A percentile compares a stretch with the other conserved stretches of the same genome.
These are phyloP conservation scores for Nanorana parkeri DNA, from an alignment of 2,113 vertebrate genomes.

Conservation along the genomic window DNA sequence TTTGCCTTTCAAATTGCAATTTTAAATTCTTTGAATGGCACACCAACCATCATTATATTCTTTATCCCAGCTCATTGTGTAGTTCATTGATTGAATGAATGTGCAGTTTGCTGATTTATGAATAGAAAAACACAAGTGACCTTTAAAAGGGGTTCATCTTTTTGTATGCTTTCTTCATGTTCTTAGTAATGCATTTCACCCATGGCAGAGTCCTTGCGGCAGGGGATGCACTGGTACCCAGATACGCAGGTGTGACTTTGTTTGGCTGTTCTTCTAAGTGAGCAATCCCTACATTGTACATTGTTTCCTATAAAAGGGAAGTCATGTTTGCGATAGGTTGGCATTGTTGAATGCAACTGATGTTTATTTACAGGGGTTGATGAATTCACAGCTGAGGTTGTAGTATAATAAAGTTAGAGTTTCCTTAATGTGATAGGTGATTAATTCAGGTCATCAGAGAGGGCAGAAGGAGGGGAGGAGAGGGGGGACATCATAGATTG, in stretches of 20 bases:
- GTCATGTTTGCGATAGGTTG: neutral
- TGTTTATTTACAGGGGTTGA: neutral
- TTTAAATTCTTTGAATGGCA: neutral
- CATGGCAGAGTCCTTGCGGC: no score
- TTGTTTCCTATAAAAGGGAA: neutral
- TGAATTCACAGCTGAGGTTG: neutral
- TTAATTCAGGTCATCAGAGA: neutral
- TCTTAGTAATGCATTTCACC: no score
- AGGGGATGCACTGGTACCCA: no score
- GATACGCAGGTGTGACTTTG: neutral
- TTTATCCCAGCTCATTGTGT: neutral
- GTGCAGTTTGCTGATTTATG: neutral
- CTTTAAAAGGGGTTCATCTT: neutral
- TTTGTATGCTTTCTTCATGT: neutral
- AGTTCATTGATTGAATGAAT: neutral
- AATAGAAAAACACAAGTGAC: neutral
- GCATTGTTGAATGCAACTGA: neutral
- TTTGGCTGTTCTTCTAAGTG: neutral
- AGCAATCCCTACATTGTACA: neutral
- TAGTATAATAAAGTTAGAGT: slow-evolving; percentile 17
- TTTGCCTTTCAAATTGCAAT: neutral
- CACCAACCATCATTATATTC: neutral
- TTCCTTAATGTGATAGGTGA: neutral
- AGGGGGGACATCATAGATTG: neutral
- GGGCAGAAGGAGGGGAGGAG: no score